Evolutionary conservation across 2,797 vertebrate genomes (phyloP), one percentile per base, ranked within the genome.

Genomic region (Malacoraja senta): DNA sequence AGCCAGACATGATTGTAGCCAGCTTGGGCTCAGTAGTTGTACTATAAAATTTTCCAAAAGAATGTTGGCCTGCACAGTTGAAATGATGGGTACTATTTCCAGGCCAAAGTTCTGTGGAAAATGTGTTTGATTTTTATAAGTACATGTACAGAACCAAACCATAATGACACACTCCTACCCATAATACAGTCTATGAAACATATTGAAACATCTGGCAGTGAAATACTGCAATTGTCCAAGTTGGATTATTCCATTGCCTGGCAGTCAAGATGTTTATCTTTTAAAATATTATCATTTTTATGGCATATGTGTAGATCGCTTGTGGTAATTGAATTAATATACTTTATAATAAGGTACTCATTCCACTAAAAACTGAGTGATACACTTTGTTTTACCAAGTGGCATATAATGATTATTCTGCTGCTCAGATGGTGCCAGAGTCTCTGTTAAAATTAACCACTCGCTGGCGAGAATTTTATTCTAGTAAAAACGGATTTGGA

Each of bases 1-100:
- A 68, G 38, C 84, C 6, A 68, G 17, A 88, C 84, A 88, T 88
- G 17, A 88, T 68, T 88, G n/a, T 35, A 32, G n/a, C 63, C n/a
- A 35, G 38, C n/a, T 35, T 88, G 84, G 32, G 63, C 61, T 88
- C n/a, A 88, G n/a, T 88, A 68, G 84, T 88, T 63, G 13, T 35
- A n/a, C 84, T 68, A 68, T 88, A 68, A 88, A 21, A 88, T 88
- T 88, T 88, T 88, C 84, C 84, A 35, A 88, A 88, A 88, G 84
- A 88, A 88, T 68, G 61, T 88, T 88, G 84, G 84, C 84, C 68
- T 19, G 3, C 63, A 68, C 17, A 21, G 2, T 35, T 35, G 63
- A 63, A 68, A 21, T 65, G n/a, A 88, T 68, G 19, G n/a, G 84
- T 32, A 32, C n/a, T 61, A 83, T 83, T 83, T 58, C 44, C 44